Conservation (phyloP, 2,888 invertebrate species). For the Pomacea canaliculata region DNA sequence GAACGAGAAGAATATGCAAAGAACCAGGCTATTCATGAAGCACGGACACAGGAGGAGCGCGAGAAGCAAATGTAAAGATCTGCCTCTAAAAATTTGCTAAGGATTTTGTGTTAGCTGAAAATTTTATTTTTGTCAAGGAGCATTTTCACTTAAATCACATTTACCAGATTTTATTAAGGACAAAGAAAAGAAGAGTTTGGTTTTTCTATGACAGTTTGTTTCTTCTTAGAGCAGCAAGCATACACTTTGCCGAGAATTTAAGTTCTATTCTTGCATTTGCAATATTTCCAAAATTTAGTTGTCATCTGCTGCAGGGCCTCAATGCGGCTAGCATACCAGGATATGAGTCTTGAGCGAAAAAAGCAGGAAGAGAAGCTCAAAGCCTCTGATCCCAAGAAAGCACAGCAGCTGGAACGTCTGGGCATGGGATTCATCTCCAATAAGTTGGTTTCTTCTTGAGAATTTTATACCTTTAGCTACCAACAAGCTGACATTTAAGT, state of each 20-base stretch:
- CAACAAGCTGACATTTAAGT: not conserved
- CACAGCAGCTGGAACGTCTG: conserved; percentile 89
- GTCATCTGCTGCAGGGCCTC: conserved; percentile 50
- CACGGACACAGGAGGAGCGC: conserved; percentile 75
- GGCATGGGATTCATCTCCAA: conserved; percentile 80
- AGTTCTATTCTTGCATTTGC: too few relatives aligned
- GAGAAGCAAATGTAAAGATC: conserved; percentile 72
- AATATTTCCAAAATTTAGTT: too few relatives aligned
- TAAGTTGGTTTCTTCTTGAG: conserved; percentile 41
- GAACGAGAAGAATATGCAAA: conserved; percentile 72
- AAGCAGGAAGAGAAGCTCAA: conserved; percentile 82
- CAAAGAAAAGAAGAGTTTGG: too few relatives aligned
- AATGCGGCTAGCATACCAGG: conserved; percentile 68
- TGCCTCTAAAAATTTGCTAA: too few relatives aligned
- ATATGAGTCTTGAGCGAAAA: conserved; percentile 69
- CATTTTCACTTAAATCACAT: too few relatives aligned
- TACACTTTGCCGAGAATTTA: too few relatives aligned
- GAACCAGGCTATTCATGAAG: conserved; percentile 47
- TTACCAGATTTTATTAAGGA: too few relatives aligned
- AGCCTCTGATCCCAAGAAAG: conserved; percentile 84
- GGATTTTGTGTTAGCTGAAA: too few relatives aligned
- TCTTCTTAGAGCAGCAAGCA: too few relatives aligned
- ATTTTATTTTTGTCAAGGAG: too few relatives aligned
- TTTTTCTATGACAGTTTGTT: too few relatives aligned
- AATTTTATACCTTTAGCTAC: not conserved